These are phyloP conservation scores for Ceratothoa steindachneri DNA, from an alignment of 2,888 invertebrate genomes.

Conservation along the genomic window DNA sequence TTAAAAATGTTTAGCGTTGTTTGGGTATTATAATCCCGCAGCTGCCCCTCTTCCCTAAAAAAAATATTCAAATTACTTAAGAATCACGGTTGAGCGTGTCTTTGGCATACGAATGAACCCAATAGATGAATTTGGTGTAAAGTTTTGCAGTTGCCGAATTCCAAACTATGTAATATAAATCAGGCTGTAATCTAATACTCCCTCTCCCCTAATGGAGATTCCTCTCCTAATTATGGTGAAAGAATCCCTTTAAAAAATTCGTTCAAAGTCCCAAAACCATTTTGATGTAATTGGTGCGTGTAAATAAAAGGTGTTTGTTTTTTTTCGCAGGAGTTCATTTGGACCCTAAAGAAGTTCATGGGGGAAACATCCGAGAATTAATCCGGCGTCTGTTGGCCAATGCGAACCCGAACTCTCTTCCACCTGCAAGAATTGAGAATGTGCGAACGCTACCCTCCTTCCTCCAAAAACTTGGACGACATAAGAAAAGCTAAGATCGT, in stretches of 20 bases:
- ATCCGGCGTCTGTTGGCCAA: slow-evolving; percentile 32
- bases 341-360: slow-evolving; percentile 30
- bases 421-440: slow-evolving; percentile 37
- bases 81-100: background rate
- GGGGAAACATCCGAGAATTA: slow-evolving; percentile 33
- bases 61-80: background rate
- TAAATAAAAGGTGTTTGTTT: too few species aligned
- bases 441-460: slow-evolving; percentile 33
- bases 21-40: background rate
- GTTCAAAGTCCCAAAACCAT: too few species aligned
- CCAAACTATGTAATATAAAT: too few species aligned
- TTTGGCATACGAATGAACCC: background rate
- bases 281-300: too few species aligned
- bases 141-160: background rate
- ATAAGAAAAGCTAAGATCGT: background rate
- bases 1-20: background rate
- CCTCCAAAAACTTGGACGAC: slow-evolving; percentile 18
- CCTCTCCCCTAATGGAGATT: too few species aligned
- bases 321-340: slow-evolving; percentile 16
- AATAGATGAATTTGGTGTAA: background rate
- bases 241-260: too few species aligned
- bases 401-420: slow-evolving; percentile 27
- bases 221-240: too few species aligned
- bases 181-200: too few species aligned
- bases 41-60: background rate